phyloP scores from a whole-genome alignment of 2,797 vertebrate genomes.

The Otolemur crassicaudatus region DNA sequence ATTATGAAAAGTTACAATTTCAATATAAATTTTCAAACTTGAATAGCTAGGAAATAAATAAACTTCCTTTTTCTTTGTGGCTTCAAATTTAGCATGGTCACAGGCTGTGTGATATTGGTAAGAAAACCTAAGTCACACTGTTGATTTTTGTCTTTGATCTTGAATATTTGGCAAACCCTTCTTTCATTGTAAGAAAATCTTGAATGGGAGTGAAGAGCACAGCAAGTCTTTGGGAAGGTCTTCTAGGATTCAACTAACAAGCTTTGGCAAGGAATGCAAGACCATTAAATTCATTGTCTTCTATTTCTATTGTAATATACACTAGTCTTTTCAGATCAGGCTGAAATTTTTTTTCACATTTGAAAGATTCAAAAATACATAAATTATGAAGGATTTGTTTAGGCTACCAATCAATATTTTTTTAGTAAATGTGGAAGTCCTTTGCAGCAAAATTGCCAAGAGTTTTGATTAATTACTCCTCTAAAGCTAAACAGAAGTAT shows the following conservation, averaged over 20 bases:
- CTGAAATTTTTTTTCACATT: background rate
- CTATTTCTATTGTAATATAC: background rate
- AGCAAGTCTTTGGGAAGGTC: background rate
- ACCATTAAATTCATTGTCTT: background rate
- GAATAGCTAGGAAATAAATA: background rate
- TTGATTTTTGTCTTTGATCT: background rate
- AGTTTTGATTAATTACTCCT: background rate
- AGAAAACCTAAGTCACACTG: background rate
- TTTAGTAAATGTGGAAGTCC: background rate
- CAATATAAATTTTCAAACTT: background rate
- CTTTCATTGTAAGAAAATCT: background rate
- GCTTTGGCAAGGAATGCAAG: background rate
- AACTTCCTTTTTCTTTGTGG: background rate
- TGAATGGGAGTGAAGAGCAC: background rate
- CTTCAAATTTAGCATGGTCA: background rate
- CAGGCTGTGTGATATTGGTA: background rate
- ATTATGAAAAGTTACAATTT: slow-evolving; percentile 10
- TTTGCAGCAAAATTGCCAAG: background rate
- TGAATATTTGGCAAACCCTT: background rate
- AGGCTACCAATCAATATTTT: background rate
- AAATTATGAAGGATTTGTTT: background rate
- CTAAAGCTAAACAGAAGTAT: background rate
- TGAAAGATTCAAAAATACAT: background rate
- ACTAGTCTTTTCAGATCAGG: background rate
- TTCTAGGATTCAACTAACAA: background rate